Evolutionary conservation across 1,140 invertebrate species (phyloP).

Genomic region (Pseudobourletiella spinata): DNA sequence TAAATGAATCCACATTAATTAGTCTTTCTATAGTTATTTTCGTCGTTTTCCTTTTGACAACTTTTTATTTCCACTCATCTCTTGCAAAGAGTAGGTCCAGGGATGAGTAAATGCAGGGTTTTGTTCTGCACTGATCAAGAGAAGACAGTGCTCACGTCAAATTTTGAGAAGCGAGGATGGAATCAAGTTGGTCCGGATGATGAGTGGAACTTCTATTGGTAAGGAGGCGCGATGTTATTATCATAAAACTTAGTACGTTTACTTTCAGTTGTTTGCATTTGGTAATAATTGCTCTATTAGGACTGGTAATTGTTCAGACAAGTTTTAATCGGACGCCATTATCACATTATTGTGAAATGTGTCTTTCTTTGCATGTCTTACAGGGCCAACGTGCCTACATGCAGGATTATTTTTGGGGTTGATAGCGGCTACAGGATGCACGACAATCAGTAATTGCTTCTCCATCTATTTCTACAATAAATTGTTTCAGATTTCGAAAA

Average conservation of each 20-base stretch:
- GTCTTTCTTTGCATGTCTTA: slow-evolving; percentile 25
- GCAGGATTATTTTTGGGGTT: slow-evolving; percentile 80
- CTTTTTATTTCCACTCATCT: neutral
- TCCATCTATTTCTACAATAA: neutral
- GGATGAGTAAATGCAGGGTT: slow-evolving; percentile 43
- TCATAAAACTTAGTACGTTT: too few species aligned
- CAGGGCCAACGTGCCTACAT: slow-evolving; percentile 78
- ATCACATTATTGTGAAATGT: too few species aligned
- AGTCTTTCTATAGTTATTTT: neutral
- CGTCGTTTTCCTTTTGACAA: neutral
- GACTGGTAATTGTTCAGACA: too few species aligned
- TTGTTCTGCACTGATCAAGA: slow-evolving; percentile 86
- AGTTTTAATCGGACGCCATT: too few species aligned
- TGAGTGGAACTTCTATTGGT: slow-evolving; percentile 96
- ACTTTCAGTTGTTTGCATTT: too few species aligned
- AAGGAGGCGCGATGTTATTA: slow-evolving; percentile 37
- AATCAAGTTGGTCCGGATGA: slow-evolving; percentile 80
- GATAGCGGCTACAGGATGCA: slow-evolving; percentile 84
- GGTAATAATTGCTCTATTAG: too few species aligned
- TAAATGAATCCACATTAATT: neutral
- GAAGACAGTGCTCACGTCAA: slow-evolving; percentile 87
- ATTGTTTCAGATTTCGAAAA: neutral
- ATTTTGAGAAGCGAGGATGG: slow-evolving; percentile 91
- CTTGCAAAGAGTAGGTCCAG: neutral
- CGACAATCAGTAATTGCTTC: slow-evolving; percentile 68